A percentile compares a stretch with the other conserved stretches of the same genome.
These are phyloP conservation scores for Condylura cristata DNA, from an alignment of 2,113 vertebrate species.

Conservation along the genomic window DNA sequence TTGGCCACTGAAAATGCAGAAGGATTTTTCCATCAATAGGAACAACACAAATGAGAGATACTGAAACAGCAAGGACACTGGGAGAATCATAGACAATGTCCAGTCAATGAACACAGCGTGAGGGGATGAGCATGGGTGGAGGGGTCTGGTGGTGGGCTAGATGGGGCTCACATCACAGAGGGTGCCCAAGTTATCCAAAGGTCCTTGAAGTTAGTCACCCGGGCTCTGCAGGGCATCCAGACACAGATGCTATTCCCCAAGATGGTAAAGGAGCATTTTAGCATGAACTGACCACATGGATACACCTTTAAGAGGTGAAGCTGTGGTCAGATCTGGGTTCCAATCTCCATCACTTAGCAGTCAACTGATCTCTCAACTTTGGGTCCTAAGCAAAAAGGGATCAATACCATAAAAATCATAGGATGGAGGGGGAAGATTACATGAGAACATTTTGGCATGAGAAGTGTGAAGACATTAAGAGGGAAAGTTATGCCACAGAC, in stretches of 20 bases:
- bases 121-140: neutral
- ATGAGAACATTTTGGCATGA: neutral
- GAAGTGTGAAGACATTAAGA: neutral
- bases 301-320: neutral
- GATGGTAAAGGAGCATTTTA: neutral
- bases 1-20: neutral
- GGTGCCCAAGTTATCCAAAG: accelerated
- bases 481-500: neutral
- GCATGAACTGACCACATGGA: neutral
- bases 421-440: neutral
- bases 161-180: neutral
- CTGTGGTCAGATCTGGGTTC: neutral
- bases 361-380: neutral
- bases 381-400: neutral
- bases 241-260: neutral
- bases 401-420: neutral
- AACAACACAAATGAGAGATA: neutral
- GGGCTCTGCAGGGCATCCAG: neutral
- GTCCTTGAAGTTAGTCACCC: neutral
- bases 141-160: neutral
- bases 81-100: neutral
- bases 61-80: neutral
- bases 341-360: neutral
- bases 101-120: neutral
- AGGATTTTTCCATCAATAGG: neutral